phyloP scores from a whole-genome alignment of 2,113 vertebrate genomes.

The Hemibagrus wyckioides region DNA sequence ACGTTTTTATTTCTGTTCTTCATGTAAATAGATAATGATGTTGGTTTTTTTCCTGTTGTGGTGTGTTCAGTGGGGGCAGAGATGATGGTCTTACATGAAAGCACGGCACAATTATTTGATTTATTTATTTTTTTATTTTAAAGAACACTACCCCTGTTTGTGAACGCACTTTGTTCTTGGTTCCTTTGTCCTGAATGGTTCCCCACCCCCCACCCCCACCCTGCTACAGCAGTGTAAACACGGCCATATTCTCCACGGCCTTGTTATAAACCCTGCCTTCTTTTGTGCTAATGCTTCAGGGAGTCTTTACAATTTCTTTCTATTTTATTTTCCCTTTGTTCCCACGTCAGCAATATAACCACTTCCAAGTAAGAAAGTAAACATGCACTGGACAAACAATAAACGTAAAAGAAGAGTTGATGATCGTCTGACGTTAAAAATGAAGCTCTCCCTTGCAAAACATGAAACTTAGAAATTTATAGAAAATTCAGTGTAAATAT shows the following conservation, averaged over 20 bases:
- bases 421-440: not conserved
- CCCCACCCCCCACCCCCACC: no score
- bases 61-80: not conserved
- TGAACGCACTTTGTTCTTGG: slow-evolving; percentile 15
- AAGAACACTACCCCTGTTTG: not conserved
- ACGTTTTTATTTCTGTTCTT: not conserved
- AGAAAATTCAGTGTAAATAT: not conserved
- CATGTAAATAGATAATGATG: slow-evolving; percentile 18
- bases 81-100: slow-evolving; percentile 22
- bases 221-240: slow-evolving; percentile 43
- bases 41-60: not conserved
- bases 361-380: not conserved
- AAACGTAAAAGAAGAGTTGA: not conserved
- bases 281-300: slow-evolving; percentile 44
- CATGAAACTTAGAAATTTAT: not conserved
- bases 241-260: slow-evolving; percentile 53
- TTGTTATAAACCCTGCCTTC: slow-evolving; percentile 42
- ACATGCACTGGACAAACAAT: not conserved
- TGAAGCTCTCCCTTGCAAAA: not conserved
- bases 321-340: not conserved
- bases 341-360: slow-evolving; percentile 27
- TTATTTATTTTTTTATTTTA: no score
- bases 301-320: slow-evolving; percentile 16
- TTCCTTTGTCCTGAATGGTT: slow-evolving; percentile 3
- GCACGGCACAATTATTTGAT: not conserved